These are phyloP conservation scores for Deroptyus accipitrinus DNA, from an alignment of 2,113 vertebrate genomes.

Conservation along the genomic window DNA sequence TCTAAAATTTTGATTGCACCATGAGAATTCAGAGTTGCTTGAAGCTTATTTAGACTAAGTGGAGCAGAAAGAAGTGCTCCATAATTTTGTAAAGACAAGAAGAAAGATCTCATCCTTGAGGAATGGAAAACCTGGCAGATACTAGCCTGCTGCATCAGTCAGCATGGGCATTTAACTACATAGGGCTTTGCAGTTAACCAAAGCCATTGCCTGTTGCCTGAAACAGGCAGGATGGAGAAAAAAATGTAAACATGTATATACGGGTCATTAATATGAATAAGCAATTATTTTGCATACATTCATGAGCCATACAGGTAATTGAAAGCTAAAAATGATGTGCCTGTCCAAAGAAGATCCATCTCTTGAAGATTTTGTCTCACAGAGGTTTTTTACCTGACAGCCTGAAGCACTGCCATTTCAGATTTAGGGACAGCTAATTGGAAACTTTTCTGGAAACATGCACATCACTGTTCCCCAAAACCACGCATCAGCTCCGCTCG, in stretches of 20 bases:
- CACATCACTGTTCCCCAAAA: neutral
- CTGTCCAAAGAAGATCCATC: neutral
- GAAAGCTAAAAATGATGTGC: neutral
- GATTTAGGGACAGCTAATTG: neutral
- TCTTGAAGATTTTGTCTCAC: neutral
- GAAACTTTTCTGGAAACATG: neutral
- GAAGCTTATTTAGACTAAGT: neutral
- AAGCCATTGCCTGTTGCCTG: neutral
- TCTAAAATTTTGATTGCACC: neutral
- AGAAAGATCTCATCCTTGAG: neutral
- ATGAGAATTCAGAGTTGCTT: neutral
- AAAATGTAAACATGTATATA: neutral
- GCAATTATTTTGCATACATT: neutral
- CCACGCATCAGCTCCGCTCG: accelerated
- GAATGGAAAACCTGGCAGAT: neutral
- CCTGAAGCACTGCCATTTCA: neutral
- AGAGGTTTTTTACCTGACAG: neutral
- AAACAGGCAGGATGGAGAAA: neutral
- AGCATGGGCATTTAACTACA: neutral
- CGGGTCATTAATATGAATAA: neutral
- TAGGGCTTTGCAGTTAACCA: neutral
- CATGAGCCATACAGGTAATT: neutral
- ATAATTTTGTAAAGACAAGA: neutral
- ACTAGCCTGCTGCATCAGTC: neutral
- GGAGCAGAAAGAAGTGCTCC: neutral